Conservation (phyloP, 1,140 invertebrate species). For the Scaptomyza pallida region DNA sequence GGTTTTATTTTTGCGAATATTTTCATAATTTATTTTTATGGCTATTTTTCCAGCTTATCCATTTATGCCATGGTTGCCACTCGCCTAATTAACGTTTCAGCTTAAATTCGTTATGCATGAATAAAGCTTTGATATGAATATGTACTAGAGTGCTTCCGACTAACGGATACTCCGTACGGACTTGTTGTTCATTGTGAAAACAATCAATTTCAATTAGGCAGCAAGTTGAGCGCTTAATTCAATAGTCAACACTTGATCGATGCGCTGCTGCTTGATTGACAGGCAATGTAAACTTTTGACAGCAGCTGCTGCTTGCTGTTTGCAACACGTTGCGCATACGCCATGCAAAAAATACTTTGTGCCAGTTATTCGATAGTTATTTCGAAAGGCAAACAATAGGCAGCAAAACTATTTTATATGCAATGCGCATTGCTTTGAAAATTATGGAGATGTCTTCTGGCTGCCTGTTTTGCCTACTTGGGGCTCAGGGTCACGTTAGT, state of each 20-base stretch:
- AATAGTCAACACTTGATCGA: slow-evolving; percentile 35
- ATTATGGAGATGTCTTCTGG: slow-evolving; percentile 57
- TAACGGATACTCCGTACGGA: too few species aligned
- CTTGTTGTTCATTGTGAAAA: slow-evolving; percentile 17
- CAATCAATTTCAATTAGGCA: slow-evolving; percentile 50
- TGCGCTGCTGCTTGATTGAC: slow-evolving; percentile 29
- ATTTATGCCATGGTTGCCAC: slow-evolving; percentile 2
- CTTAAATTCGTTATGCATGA: too few species aligned
- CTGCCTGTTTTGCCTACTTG: slow-evolving; percentile 14
- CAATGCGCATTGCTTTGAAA: slow-evolving; percentile 38
- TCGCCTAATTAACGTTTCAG: neutral
- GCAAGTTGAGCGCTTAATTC: slow-evolving; percentile 35
- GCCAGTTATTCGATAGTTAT: slow-evolving; percentile 7
- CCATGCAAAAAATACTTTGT: neutral
- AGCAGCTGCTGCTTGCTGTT: slow-evolving; percentile 24
- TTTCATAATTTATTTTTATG: neutral
- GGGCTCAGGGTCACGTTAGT: slow-evolving; percentile 39
- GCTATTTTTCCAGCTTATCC: neutral
- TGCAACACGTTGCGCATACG: slow-evolving; percentile 35
- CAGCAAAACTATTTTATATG: slow-evolving; percentile 61
- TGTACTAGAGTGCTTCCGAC: too few species aligned
- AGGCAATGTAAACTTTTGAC: slow-evolving; percentile 37
- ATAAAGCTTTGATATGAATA: too few species aligned
- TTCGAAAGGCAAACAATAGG: slow-evolving; percentile 31
- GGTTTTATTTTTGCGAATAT: neutral